These are phyloP conservation scores for Tiliqua scincoides DNA, from an alignment of 2,113 vertebrate species.

Conservation along the genomic window DNA sequence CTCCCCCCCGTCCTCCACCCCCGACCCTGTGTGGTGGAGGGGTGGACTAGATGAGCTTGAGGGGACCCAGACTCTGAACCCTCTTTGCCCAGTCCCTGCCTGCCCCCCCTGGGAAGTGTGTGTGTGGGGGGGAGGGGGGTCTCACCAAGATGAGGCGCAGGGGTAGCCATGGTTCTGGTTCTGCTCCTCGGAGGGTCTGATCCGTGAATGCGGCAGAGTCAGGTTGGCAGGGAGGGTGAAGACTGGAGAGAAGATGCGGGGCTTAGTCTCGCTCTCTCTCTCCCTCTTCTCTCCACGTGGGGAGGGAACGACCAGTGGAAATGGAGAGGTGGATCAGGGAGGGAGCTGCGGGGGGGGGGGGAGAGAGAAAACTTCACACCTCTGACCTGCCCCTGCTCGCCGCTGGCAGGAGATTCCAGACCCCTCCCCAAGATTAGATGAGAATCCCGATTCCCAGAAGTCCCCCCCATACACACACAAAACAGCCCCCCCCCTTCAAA, in stretches of 20 bases:
- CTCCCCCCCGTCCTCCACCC: no score
- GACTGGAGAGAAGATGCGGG: neutral
- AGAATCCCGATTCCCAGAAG: neutral
- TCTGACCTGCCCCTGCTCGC: neutral
- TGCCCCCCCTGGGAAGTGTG: neutral
- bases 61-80: neutral
- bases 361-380: neutral
- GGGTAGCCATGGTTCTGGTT: constrained; percentile 11
- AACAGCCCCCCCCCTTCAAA: neutral
- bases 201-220: constrained; percentile 17
- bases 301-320: constrained; percentile 1
- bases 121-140: neutral
- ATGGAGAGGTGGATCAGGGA: neutral
- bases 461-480: no score
- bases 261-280: neutral
- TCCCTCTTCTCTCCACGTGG: neutral
- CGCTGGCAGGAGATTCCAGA: neutral
- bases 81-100: neutral
- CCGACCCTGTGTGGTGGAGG: neutral
- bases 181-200: neutral
- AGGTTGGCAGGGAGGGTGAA: neutral
- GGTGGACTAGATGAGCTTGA: neutral
- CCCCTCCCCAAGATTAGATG: neutral
- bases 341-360: neutral
- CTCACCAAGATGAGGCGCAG: constrained; percentile 2